phyloP scores from a whole-genome alignment of 2,113 vertebrate species.

The Glaucomys volans region DNA sequence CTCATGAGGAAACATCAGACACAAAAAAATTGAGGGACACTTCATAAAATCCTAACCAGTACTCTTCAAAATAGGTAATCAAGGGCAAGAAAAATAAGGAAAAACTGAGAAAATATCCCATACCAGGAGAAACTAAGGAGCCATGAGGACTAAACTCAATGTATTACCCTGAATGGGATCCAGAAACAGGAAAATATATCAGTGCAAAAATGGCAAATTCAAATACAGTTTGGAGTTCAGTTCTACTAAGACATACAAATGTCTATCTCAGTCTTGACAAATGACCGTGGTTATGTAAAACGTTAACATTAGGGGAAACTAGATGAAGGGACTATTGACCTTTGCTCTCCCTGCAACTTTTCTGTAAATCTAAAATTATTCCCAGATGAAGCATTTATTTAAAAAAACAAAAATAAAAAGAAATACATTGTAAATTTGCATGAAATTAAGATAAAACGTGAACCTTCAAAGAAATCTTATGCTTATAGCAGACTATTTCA shows the following conservation, averaged over 20 bases:
- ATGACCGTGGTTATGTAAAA: background rate
- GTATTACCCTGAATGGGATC: background rate
- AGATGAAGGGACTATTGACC: background rate
- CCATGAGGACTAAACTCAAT: background rate
- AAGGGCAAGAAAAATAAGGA: background rate
- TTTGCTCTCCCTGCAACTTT: background rate
- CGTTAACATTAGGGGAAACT: background rate
- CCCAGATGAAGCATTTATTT: conserved; percentile 38
- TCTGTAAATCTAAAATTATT: background rate
- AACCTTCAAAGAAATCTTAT: conserved; percentile 17
- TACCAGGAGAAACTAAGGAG: background rate
- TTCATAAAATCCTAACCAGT: background rate
- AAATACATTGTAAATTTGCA: background rate
- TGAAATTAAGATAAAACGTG: background rate
- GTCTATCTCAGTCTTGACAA: background rate
- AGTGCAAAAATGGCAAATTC: background rate
- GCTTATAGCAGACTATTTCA: background rate
- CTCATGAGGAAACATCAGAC: background rate
- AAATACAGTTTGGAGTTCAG: background rate
- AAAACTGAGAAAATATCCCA: background rate
- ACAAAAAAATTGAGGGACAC: background rate
- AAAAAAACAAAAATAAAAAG: background rate
- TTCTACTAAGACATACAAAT: background rate
- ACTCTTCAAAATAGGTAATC: background rate
- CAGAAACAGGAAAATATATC: background rate